Percentiles rank a stretch among this genome's conserved stretches.
phyloP scores from a whole-genome alignment of 2,113 vertebrate species.

The Candoia aspera region DNA sequence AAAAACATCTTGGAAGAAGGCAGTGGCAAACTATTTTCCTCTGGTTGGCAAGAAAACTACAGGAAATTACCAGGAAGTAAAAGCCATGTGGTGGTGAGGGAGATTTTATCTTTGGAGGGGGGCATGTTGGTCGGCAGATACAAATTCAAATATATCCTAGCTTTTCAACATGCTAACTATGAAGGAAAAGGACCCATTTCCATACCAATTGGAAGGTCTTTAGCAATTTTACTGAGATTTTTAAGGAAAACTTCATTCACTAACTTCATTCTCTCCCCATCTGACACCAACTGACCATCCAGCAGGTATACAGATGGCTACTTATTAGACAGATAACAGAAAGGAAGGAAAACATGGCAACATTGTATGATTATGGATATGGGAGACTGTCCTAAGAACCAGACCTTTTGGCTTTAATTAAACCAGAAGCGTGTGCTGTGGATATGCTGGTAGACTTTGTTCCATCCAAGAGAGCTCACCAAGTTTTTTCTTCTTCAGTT shows the following conservation, averaged over 20 bases:
- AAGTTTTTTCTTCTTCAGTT: not conserved
- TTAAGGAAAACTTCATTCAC: not conserved
- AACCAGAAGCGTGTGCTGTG: not conserved
- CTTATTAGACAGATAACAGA: not conserved
- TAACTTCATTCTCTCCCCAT: not conserved
- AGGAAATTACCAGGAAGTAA: too few relatives aligned
- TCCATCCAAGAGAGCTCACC: not conserved
- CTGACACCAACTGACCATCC: not conserved
- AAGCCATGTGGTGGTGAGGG: not conserved
- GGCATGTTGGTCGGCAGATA: not conserved
- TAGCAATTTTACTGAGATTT: not conserved
- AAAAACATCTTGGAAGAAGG: too few relatives aligned
- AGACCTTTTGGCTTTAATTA: not conserved
- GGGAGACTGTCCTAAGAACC: not conserved
- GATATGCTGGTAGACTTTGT: not conserved
- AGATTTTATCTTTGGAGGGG: not conserved
- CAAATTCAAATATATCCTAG: not conserved
- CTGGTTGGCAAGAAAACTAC: too few relatives aligned
- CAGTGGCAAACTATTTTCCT: too few relatives aligned
- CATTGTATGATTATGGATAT: not conserved
- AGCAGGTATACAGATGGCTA: not conserved
- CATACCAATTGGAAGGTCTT: not conserved
- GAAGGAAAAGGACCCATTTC: not conserved
- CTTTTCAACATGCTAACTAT: not conserved
- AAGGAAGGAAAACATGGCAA: not conserved